phyloP scores from a whole-genome alignment of 2,113 vertebrate species.

The Neotragus moschatus region DNA sequence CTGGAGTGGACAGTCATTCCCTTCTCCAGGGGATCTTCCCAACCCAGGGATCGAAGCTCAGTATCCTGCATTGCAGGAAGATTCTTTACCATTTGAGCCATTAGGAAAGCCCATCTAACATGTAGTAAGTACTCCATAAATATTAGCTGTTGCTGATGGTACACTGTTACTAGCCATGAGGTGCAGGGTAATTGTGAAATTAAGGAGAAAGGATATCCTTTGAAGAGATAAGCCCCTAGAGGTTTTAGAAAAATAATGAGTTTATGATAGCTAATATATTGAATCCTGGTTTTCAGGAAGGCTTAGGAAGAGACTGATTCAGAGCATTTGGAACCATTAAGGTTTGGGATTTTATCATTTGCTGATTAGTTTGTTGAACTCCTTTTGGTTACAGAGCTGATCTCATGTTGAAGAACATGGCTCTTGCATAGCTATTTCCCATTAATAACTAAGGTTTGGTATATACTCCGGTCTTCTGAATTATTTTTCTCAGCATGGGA shows the following conservation, averaged over 20 bases:
- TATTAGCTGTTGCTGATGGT: neutral
- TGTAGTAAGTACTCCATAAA: neutral
- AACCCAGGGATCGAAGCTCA: neutral
- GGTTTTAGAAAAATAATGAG: neutral
- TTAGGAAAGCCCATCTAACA: neutral
- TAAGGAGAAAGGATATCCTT: neutral
- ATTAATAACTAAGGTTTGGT: neutral
- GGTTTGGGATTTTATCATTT: slow-evolving; percentile 18
- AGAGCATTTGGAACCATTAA: neutral
- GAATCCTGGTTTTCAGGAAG: slow-evolving; percentile 5
- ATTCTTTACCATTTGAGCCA: neutral
- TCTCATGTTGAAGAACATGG: slow-evolving; percentile 20
- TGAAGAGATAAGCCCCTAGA: neutral
- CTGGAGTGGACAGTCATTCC: neutral
- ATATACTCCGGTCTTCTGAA: neutral
- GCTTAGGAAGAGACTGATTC: neutral
- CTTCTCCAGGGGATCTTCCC: neutral
- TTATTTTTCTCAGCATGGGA: slow-evolving; percentile 22
- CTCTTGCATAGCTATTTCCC: neutral
- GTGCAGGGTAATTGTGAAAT: neutral
- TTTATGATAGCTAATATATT: slow-evolving; percentile 9
- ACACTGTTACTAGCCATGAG: slow-evolving; percentile 1
- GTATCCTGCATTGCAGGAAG: neutral
- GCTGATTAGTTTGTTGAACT: neutral
- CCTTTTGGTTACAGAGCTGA: neutral